These are phyloP conservation scores for Hypselothyrea guttata DNA, from an alignment of 2,888 invertebrate species.

Conservation along the genomic window DNA sequence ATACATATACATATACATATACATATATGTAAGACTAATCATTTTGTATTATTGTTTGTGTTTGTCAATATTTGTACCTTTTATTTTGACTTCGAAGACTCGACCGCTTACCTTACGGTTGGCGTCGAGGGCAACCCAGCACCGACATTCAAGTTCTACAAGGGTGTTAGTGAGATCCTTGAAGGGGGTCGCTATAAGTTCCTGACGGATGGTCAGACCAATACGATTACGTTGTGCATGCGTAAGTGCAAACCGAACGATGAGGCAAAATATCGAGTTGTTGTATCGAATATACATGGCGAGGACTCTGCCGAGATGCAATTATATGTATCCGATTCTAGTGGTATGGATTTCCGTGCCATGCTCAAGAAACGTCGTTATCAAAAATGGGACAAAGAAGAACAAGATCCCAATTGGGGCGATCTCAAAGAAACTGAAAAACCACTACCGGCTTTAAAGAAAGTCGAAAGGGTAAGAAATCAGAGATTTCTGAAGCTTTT, in stretches of 20 bases:
- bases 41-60: neutral
- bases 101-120: constrained; percentile 95
- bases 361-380: constrained; percentile 98
- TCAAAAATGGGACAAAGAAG: constrained; percentile 95
- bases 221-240: constrained; percentile 96
- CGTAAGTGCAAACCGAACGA: constrained; percentile 98
- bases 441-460: constrained; percentile 92
- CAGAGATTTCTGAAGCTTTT: neutral
- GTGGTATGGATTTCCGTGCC: constrained; percentile 99
- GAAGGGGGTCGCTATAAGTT: constrained; percentile 98
- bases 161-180: constrained; percentile 95
- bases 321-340: constrained; percentile 97
- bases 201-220: constrained; percentile 96
- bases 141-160: constrained; percentile 97
- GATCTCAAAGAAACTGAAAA: constrained; percentile 95
- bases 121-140: constrained; percentile 97
- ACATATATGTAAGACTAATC: neutral
- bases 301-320: constrained; percentile 98
- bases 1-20: neutral
- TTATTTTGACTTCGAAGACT: constrained; percentile 85
- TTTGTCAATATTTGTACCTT: neutral
- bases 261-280: constrained; percentile 97
- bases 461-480: constrained; percentile 93
- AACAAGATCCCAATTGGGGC: constrained; percentile 96
- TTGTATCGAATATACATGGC: constrained; percentile 96